Percentiles rank a stretch among this genome's conserved stretches.
Evolutionary conservation across 2,113 vertebrate species (phyloP).

Genomic region (Caretta caretta): DNA sequence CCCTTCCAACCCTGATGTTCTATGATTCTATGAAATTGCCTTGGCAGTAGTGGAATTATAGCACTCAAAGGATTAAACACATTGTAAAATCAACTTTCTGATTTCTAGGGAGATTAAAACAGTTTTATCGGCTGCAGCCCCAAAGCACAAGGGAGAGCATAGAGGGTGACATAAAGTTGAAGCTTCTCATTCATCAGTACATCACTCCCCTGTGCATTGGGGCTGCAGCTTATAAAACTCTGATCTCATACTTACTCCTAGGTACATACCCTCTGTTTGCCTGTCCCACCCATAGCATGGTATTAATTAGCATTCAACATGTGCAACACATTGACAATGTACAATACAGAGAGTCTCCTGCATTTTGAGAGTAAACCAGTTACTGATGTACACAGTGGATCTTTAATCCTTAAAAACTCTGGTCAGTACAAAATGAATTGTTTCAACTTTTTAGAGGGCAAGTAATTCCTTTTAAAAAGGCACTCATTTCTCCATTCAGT

Average conservation of each 20-base stretch:
- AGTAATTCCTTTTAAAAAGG: background rate
- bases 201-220: background rate
- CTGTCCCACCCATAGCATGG: background rate
- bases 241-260: background rate
- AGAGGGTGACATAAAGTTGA: background rate
- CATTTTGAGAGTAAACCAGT: background rate
- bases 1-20: too few species aligned
- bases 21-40: too few species aligned
- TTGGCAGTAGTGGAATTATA: background rate
- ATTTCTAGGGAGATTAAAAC: background rate
- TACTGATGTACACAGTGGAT: background rate
- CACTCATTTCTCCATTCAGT: background rate
- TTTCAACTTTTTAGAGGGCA: background rate
- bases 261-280: background rate
- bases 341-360: background rate
- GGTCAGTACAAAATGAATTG: background rate
- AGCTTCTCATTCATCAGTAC: background rate
- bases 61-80: background rate
- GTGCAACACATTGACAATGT: background rate
- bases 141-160: background rate
- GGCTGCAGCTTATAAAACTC: background rate
- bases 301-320: background rate
- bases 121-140: background rate
- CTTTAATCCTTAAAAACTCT: background rate
- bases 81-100: rapidly evolving